A percentile compares a stretch with the other conserved stretches of the same genome.
These are phyloP conservation scores for Andricus curvator DNA, from an alignment of 2,888 invertebrate genomes.

Conservation along the genomic window DNA sequence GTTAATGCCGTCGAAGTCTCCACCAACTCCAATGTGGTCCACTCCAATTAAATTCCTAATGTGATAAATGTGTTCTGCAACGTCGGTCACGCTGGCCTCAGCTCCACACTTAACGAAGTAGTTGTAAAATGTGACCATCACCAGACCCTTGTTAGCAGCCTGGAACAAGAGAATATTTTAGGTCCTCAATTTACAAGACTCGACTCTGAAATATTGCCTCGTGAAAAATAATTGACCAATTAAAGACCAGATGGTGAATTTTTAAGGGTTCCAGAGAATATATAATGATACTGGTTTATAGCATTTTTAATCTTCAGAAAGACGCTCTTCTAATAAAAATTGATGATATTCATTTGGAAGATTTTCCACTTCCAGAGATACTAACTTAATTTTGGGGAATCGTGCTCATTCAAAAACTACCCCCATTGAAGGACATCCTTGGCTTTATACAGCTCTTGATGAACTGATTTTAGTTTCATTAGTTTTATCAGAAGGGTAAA, in stretches of 20 bases:
- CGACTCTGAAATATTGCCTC: background rate
- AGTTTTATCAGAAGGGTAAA: background rate
- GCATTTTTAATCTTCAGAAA: background rate
- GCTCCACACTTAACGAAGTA: constrained; percentile 91
- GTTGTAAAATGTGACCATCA: constrained; percentile 96
- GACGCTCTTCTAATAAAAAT: background rate
- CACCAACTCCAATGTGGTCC: constrained; percentile 83
- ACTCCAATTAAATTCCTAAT: constrained; percentile 83
- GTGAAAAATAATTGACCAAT: constrained; percentile 27
- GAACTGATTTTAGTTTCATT: no score
- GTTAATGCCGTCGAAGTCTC: constrained; percentile 83
- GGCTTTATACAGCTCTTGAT: no score
- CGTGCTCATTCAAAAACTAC: no score
- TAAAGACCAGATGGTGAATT: background rate
- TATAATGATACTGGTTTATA: background rate
- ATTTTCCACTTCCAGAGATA: background rate
- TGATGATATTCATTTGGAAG: background rate
- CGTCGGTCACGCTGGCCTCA: constrained; percentile 88
- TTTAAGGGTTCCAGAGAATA: constrained; percentile 20
- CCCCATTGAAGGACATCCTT: no score
- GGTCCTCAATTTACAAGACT: constrained; percentile 24
- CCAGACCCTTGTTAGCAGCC: constrained; percentile 91
- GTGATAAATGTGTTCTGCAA: constrained; percentile 84
- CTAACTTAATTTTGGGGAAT: no score
- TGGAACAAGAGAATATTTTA: constrained; percentile 52